A percentile compares a stretch with the other conserved stretches of the same genome.
Conservation (phyloP, 2,797 vertebrate genomes). For the Amblyopsis hoosieri region DNA sequence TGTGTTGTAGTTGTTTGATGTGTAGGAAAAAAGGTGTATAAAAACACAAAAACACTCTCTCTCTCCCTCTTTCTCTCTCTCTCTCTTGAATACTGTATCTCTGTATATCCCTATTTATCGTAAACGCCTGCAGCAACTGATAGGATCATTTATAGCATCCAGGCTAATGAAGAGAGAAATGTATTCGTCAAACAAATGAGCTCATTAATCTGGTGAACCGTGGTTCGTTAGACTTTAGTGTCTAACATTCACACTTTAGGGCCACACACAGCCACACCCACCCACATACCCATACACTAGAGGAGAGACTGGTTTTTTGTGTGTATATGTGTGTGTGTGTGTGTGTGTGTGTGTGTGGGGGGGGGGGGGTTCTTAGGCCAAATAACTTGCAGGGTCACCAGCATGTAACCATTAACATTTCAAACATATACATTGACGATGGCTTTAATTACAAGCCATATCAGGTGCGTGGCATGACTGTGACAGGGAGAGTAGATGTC, state of each 20-base stretch:
- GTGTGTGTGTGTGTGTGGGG: too few relatives aligned
- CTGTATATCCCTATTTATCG: conserved; percentile 21
- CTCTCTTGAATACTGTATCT: conserved; percentile 13
- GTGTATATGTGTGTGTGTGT: too few relatives aligned
- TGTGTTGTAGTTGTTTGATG: too few relatives aligned
- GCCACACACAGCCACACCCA: not conserved
- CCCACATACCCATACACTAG: not conserved
- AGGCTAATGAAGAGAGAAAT: conserved; percentile 49
- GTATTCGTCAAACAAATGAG: conserved; percentile 47
- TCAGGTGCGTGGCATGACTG: too few relatives aligned
- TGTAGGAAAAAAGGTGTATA: too few relatives aligned
- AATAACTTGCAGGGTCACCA: too few relatives aligned
- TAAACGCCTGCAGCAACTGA: conserved; percentile 31
- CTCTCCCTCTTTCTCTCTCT: not conserved
- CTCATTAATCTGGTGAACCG: conserved; percentile 49
- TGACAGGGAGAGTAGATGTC: too few relatives aligned
- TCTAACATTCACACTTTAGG: conserved; percentile 25
- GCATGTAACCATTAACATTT: not conserved
- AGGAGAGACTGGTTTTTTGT: too few relatives aligned
- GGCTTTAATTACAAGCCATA: too few relatives aligned
- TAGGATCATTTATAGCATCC: conserved; percentile 46
- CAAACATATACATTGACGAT: too few relatives aligned
- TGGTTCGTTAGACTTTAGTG: conserved; percentile 14
- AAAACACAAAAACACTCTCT: not conserved
- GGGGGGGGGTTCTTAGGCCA: too few relatives aligned